Conservation (phyloP, 2,888 invertebrate genomes). For the Drosophila barbarae region DNA sequence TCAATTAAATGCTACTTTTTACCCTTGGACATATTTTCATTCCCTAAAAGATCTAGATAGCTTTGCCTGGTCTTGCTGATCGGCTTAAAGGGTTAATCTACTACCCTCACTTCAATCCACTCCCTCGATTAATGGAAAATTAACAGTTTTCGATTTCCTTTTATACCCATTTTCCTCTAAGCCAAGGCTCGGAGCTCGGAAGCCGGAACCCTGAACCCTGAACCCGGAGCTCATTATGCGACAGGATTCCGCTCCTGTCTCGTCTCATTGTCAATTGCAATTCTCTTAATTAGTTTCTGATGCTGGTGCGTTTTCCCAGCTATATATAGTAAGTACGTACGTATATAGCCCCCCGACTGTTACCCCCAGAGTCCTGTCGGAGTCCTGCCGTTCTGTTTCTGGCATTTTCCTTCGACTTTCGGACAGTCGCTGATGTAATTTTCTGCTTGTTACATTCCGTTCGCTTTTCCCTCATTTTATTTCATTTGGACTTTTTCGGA, state of each 20-base stretch:
- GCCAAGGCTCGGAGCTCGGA: background rate
- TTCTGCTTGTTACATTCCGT: conserved; percentile 46
- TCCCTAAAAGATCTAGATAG: background rate
- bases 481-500: conserved; percentile 31
- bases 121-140: background rate
- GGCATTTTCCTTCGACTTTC: conserved; percentile 27
- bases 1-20: too few relatives aligned
- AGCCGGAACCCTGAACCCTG: background rate
- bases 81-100: background rate
- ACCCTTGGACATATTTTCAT: background rate
- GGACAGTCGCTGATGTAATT: conserved; percentile 47
- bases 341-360: background rate
- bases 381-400: conserved; percentile 19
- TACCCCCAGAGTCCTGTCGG: background rate
- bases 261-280: conserved; percentile 49
- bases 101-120: background rate
- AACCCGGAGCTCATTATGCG: conserved; percentile 29
- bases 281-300: conserved; percentile 61
- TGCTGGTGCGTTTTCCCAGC: conserved; percentile 31
- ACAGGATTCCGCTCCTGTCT: conserved; percentile 4
- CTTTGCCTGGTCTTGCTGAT: background rate
- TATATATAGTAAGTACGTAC: background rate
- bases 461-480: conserved; percentile 19
- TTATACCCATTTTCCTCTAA: conserved; percentile 1
- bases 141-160: conserved; percentile 13